Evolutionary conservation across 2,113 vertebrate species (phyloP).

Genomic region (Charadrius vociferus): DNA sequence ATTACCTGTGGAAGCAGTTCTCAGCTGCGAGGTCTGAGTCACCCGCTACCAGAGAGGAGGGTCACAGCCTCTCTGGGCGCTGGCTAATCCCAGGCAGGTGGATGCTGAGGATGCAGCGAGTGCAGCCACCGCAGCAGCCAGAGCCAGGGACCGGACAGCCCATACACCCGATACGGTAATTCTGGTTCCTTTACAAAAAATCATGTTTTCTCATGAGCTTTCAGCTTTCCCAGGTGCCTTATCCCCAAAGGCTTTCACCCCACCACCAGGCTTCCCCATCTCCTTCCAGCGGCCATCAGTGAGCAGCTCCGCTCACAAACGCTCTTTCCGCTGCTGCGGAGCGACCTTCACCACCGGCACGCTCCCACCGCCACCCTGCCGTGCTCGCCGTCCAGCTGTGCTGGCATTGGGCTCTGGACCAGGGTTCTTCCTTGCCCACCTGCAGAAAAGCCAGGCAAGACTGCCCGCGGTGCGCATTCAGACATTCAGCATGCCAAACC

Average conservation of each 20-base stretch:
- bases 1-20: not conserved
- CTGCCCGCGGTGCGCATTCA: fast-evolving
- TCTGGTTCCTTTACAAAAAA: not conserved
- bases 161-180: fast-evolving
- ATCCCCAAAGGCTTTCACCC: not conserved
- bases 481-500: not conserved
- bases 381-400: not conserved
- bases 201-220: not conserved
- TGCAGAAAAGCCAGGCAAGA: not conserved
- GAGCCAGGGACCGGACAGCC: not conserved
- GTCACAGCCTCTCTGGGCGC: not conserved
- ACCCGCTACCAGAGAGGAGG: not conserved
- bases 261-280: not conserved
- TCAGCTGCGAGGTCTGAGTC: not conserved
- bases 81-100: not conserved
- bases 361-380: not conserved
- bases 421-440: not conserved
- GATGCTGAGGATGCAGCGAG: not conserved
- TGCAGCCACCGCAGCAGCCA: not conserved
- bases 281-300: not conserved
- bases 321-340: not conserved
- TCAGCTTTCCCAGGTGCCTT: not conserved
- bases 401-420: not conserved
- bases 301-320: not conserved
- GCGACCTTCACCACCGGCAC: not conserved